Conservation (phyloP, 2,888 invertebrate genomes). For the Cinara cedri region DNA sequence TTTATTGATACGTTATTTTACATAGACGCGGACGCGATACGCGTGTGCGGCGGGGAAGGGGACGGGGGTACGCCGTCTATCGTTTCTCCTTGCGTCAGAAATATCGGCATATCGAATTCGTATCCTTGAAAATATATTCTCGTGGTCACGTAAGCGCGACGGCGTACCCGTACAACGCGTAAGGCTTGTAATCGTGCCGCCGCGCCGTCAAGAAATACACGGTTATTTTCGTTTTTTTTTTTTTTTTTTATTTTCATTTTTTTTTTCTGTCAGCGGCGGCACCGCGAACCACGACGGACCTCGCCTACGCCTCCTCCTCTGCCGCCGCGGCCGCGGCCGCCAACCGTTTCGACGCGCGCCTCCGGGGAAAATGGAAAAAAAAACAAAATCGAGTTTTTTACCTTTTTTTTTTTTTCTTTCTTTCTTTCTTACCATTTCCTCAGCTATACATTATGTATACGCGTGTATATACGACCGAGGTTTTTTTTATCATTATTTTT, state of each 20-base stretch:
- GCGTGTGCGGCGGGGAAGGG: no score
- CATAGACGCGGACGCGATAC: no score
- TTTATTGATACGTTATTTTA: no score
- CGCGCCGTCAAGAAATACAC: slow-evolving; percentile 5
- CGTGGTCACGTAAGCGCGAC: slow-evolving; percentile 54
- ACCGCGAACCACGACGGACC: slow-evolving; percentile 39
- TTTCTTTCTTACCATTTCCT: no score
- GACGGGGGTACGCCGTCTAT: slow-evolving; percentile 25
- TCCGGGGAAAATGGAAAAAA: not conserved
- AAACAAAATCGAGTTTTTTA: not conserved
- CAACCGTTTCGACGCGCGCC: slow-evolving; percentile 1
- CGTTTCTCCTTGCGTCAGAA: slow-evolving; percentile 29
- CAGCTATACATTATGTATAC: no score
- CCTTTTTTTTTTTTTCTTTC: no score
- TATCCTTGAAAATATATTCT: slow-evolving; percentile 55
- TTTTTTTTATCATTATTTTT: not conserved
- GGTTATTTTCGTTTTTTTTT: no score
- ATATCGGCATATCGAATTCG: slow-evolving; percentile 55
- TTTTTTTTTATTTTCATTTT: slow-evolving; percentile 6
- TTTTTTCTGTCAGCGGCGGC: slow-evolving; percentile 14
- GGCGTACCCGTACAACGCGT: not conserved
- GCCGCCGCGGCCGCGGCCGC: no score
- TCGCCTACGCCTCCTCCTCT: not conserved
- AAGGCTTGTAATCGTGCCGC: slow-evolving; percentile 18
- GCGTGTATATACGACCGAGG: no score